These are phyloP conservation scores for Pinctada fucata DNA, from an alignment of 2,888 invertebrate species.

Conservation along the genomic window DNA sequence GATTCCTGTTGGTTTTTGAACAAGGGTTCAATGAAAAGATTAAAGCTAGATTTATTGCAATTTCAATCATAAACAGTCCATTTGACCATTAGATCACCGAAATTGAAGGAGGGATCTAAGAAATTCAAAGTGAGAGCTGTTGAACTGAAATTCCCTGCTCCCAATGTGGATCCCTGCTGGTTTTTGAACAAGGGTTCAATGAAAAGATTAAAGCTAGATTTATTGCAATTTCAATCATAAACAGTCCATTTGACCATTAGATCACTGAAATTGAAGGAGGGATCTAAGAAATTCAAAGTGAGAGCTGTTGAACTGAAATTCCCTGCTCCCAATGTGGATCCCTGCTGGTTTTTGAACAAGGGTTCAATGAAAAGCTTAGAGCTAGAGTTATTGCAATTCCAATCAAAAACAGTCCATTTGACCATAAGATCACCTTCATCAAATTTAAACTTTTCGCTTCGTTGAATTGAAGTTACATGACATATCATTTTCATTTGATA, in stretches of 20 bases:
- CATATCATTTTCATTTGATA: too few species aligned
- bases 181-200: not conserved
- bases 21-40: not conserved
- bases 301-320: not conserved
- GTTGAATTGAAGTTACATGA: too few species aligned
- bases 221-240: too few species aligned
- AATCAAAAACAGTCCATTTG: too few species aligned
- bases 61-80: too few species aligned
- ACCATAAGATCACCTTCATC: too few species aligned
- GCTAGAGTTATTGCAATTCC: not conserved
- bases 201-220: not conserved
- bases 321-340: not conserved
- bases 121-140: not conserved
- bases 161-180: not conserved
- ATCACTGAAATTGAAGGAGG: too few species aligned
- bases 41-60: not conserved
- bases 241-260: too few species aligned
- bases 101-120: not conserved
- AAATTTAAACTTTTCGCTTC: too few species aligned
- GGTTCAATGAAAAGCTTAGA: not conserved
- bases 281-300: not conserved
- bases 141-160: not conserved
- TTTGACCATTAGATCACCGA: too few species aligned
- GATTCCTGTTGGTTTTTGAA: not conserved
- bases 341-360: not conserved